phyloP scores from a whole-genome alignment of 1,140 invertebrate genomes.

The Pemphigus obesinymphae region DNA sequence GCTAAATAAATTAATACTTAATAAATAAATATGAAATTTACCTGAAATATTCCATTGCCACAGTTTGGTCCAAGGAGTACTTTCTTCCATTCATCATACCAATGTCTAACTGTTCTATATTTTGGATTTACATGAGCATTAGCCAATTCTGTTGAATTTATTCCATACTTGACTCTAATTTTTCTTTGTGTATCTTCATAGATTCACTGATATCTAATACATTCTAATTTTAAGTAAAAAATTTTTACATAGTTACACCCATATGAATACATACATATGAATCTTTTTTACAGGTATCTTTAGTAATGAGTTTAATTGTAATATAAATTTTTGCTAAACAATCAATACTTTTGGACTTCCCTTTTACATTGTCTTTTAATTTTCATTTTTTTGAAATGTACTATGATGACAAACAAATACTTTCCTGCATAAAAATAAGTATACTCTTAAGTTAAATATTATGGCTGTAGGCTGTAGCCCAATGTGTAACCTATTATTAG shows the following conservation, averaged over 20 bases:
- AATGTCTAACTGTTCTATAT: background rate
- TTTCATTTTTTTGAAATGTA: background rate
- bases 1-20: background rate
- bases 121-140: background rate
- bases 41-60: background rate
- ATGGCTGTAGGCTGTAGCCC: too few species aligned
- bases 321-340: background rate
- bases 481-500: too few species aligned
- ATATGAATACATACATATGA: too few species aligned
- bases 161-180: background rate
- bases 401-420: background rate
- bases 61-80: background rate
- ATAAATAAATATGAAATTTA: background rate
- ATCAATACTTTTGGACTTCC: background rate
- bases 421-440: background rate
- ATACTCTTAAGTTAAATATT: too few species aligned
- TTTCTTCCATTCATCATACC: background rate
- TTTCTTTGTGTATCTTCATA: background rate
- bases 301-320: background rate
- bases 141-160: background rate
- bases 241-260: too few species aligned
- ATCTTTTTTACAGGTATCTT: slow-evolving; percentile 20
- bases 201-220: background rate
- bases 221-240: too few species aligned
- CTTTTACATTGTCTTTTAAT: background rate